Percentiles rank a stretch among this genome's conserved stretches.
Evolutionary conservation across 2,888 invertebrate species (phyloP).

Genomic region (Acleris literana): DNA sequence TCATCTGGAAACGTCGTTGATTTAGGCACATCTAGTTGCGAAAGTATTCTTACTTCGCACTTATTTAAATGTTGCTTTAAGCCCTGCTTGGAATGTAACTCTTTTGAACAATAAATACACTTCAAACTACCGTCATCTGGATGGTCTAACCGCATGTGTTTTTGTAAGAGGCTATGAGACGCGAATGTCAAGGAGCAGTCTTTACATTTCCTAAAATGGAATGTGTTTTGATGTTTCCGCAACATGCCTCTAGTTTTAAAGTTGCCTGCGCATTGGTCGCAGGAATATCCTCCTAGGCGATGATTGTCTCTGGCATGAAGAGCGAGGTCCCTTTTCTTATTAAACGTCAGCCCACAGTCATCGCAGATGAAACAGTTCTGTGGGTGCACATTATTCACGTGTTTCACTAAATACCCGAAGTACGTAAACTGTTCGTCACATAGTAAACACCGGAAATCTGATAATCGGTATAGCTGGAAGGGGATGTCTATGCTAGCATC

Average conservation of each 20-base stretch:
- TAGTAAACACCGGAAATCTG: conserved; percentile 58
- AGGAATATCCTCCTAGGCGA: conserved; percentile 59
- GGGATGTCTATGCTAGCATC: conserved; percentile 61
- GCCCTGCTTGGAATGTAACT: conserved; percentile 60
- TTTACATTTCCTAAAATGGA: conserved; percentile 64
- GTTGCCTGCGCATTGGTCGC: conserved; percentile 58
- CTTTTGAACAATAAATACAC: conserved; percentile 65
- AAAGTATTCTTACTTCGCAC: conserved; percentile 57
- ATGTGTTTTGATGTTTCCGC: conserved; percentile 56
- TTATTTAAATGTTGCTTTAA: conserved; percentile 61
- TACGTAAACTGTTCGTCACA: conserved; percentile 63
- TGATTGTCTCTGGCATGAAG: conserved; percentile 62
- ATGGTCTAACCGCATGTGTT: conserved; percentile 62
- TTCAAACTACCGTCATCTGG: conserved; percentile 55
- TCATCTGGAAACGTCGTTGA: conserved; percentile 40
- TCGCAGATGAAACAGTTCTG: conserved; percentile 63
- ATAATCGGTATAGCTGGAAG: conserved; percentile 61
- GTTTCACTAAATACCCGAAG: conserved; percentile 63
- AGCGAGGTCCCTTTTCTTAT: conserved; percentile 62
- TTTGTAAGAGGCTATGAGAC: conserved; percentile 54
- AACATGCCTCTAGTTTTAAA: conserved; percentile 52
- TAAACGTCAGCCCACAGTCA: conserved; percentile 63
- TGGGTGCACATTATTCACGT: conserved; percentile 62
- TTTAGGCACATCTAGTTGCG: conserved; percentile 39
- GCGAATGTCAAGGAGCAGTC: conserved; percentile 58